Evolutionary conservation across 37 sponge, comb jelly and placozoan species (phyloP), one percentile per base, ranked within the genome.

Genomic region (Sycon ciliatum): DNA sequence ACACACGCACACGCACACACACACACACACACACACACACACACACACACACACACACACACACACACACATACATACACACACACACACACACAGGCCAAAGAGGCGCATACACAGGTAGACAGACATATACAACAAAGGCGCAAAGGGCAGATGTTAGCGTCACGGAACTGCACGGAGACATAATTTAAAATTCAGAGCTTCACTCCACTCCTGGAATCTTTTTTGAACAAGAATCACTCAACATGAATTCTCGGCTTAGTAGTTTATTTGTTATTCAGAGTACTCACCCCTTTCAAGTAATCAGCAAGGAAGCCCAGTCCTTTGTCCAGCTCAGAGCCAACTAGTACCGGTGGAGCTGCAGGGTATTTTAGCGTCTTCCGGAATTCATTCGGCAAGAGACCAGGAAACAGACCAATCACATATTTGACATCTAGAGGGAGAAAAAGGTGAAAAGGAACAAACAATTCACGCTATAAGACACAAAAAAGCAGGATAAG

Each of bases 321-420:
- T 16, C 73, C 90, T 34, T 74, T 27, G 39, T 79, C 77, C 13
- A 85, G 66, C 4, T 78, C 71, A 20, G 72, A 57, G 16, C 90
- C 90, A 6, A 77, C 52, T 3, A 89, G 74, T 1, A 71, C 38
- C 6, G 90, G 90, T 18, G 85, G 80, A 4, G 56, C 36, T n/a
- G 84, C 69, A 5, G 84, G 84, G 22, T 77, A 68, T 22, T 69
- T 33, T 20, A 83, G 2, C 1, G 16, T 42, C 27, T 63, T 40
- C 0, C 85, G 79, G 2, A 73, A 56, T 4, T 78, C 89, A 20
- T 46, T 46, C 0, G 90, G 85, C 31, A 89, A 55, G 6, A 89
- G 77, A 32, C 46, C 72, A 0, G 85, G 85, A 71, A 74, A 89
- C n/a, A 89, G 83, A 2, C 77, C 73, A 46, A 84, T 89, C 57